Conservation (phyloP, 2,113 vertebrate genomes). For the Chamaea fasciata region DNA sequence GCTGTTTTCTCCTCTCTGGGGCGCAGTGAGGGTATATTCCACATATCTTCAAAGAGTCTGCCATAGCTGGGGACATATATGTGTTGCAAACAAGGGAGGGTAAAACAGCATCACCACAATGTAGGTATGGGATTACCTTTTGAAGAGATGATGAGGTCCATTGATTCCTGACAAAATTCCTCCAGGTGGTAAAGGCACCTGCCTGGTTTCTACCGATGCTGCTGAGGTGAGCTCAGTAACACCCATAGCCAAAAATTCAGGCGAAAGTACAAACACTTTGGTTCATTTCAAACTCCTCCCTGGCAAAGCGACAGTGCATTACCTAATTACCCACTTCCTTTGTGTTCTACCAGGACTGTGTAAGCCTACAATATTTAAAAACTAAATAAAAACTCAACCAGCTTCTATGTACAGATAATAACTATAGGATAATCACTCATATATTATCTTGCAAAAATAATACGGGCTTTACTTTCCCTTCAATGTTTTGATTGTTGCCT, state of each 20-base stretch:
- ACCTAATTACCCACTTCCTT: background rate
- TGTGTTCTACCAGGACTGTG: background rate
- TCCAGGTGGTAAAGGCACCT: background rate
- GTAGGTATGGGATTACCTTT: background rate
- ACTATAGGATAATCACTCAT: background rate
- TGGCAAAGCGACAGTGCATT: background rate
- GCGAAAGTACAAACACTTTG: background rate
- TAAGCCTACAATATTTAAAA: background rate
- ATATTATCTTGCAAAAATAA: background rate
- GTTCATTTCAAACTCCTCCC: rapidly evolving
- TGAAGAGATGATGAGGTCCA: background rate
- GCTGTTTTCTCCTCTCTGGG: background rate
- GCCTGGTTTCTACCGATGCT: background rate
- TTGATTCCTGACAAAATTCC: background rate
- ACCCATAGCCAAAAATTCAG: background rate
- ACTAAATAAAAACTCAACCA: background rate
- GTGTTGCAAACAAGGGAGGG: background rate
- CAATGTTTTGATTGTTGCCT: background rate
- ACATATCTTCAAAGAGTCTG: background rate
- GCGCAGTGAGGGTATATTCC: background rate
- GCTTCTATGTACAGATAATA: background rate
- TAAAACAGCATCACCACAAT: background rate
- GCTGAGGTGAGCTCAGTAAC: background rate
- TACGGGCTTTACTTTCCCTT: background rate
- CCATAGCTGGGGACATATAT: too few species aligned